Evolutionary conservation across 2,888 invertebrate genomes (phyloP).

Genomic region (Hirtodrosophila cameraria): DNA sequence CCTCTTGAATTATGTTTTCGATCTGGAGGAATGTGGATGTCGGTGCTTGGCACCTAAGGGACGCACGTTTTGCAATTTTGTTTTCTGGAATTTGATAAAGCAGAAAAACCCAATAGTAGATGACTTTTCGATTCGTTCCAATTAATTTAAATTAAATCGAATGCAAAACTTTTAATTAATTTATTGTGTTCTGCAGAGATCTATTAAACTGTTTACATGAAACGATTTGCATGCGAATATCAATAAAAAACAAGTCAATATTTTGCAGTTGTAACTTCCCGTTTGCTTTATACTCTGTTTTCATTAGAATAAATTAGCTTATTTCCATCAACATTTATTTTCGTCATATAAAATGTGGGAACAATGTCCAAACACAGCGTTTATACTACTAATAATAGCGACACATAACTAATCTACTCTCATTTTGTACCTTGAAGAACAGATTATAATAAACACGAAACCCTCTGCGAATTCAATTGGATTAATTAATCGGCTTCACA

Average conservation of each 20-base stretch:
- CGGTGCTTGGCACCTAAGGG: conserved; percentile 42
- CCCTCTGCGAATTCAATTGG: conserved; percentile 4
- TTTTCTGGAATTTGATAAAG: conserved; percentile 46
- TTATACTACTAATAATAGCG: too few species aligned
- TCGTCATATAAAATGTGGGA: too few species aligned
- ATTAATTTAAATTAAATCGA: conserved; percentile 25
- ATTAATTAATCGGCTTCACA: conserved; percentile 29
- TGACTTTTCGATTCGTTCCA: neutral
- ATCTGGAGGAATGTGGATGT: conserved; percentile 8
- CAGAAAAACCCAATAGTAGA: conserved; percentile 29
- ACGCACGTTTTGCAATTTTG: conserved; percentile 28
- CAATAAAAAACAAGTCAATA: conserved; percentile 26
- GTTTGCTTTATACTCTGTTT: conserved; percentile 9
- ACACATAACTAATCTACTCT: too few species aligned
- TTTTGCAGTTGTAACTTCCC: neutral
- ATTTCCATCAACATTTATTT: too few species aligned
- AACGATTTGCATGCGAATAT: conserved; percentile 53
- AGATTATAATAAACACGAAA: conserved; percentile 3
- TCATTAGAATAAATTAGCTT: too few species aligned
- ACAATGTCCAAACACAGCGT: too few species aligned
- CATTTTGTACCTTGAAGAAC: too few species aligned
- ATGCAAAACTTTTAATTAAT: conserved; percentile 22
- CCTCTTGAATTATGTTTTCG: conserved; percentile 23
- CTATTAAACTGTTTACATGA: conserved; percentile 42
- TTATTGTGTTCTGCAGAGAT: conserved; percentile 17